phyloP scores from a whole-genome alignment of 2,797 vertebrate species.

The Vipera ursinii region DNA sequence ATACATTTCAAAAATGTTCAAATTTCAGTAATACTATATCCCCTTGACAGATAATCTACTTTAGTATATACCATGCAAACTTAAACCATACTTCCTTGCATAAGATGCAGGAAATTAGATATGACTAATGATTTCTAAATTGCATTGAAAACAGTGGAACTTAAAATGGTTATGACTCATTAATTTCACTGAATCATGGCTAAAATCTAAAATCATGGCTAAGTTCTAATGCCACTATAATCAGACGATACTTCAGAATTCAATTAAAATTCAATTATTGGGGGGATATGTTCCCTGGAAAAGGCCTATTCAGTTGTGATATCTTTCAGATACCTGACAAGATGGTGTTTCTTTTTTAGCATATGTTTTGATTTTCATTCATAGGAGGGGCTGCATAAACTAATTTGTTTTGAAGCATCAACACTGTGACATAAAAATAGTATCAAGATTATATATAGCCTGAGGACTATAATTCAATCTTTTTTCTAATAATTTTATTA shows the following conservation, averaged over 20 bases:
- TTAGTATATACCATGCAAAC: neutral
- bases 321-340: neutral
- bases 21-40: neutral
- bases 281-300: neutral
- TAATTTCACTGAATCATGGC: neutral
- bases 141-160: neutral
- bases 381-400: neutral
- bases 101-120: neutral
- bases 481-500: neutral
- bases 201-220: neutral
- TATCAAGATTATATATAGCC: neutral
- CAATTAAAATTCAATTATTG: neutral
- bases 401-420: neutral
- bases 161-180: neutral
- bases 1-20: neutral
- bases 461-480: neutral
- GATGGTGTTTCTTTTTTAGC: neutral
- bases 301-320: neutral
- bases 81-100: neutral
- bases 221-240: neutral
- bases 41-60: neutral
- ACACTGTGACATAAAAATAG: neutral
- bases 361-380: neutral
- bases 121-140: neutral
- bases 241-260: neutral